Percentiles rank a stretch among this genome's conserved stretches.
Conservation (phyloP, 2,113 vertebrate species). For the Paraplagusia blochii region DNA sequence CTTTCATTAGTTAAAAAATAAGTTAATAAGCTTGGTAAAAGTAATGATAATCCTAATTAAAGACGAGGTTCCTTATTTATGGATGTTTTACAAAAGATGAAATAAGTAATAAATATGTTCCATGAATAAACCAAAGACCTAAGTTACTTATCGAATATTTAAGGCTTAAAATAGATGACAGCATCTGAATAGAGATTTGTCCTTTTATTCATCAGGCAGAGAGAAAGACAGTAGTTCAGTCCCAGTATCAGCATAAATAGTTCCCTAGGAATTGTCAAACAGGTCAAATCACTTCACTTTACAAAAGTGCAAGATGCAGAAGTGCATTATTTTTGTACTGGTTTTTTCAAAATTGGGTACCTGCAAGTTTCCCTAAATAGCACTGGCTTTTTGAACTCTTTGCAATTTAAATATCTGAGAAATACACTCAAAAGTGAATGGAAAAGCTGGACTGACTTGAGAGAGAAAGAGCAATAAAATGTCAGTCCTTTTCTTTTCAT, state of each 20-base stretch:
- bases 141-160: conserved; percentile 32
- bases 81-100: conserved; percentile 8
- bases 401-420: background rate
- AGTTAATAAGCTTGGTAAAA: background rate
- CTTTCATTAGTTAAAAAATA: no score
- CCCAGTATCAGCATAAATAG: background rate
- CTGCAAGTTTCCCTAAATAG: background rate
- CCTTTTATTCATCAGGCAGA: conserved; percentile 12
- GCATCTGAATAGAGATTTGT: conserved; percentile 17
- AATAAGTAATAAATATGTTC: conserved; percentile 29
- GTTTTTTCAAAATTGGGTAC: background rate
- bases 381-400: no score
- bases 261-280: background rate
- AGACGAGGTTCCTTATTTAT: conserved; percentile 15
- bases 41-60: conserved; percentile 7
- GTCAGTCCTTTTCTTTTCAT: conserved; percentile 30
- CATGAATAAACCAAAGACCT: conserved; percentile 5
- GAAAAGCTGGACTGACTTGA: conserved; percentile 23
- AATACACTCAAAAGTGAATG: background rate
- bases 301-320: background rate
- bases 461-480: conserved; percentile 7
- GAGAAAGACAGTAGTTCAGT: conserved; percentile 15
- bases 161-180: conserved; percentile 44
- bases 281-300: background rate
- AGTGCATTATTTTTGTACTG: background rate